Evolutionary conservation across 2,113 vertebrate genomes (phyloP).

Genomic region (Oenanthe melanoleuca): DNA sequence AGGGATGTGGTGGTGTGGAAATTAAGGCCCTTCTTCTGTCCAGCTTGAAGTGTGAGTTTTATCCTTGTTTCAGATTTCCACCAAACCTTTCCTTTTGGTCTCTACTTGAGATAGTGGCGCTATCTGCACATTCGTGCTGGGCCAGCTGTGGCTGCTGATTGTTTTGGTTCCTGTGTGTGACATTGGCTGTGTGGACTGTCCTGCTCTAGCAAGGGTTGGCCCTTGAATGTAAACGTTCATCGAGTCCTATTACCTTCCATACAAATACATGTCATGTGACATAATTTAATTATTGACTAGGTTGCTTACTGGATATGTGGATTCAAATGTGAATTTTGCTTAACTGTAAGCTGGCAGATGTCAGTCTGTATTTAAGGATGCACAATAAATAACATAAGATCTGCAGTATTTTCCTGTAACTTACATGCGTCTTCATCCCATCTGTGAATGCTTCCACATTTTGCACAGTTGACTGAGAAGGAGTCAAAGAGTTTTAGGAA

Average conservation of each 20-base stretch:
- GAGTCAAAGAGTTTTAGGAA: neutral
- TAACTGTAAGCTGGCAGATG: neutral
- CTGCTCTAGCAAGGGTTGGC: neutral
- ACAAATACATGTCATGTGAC: neutral
- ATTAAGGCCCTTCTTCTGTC: neutral
- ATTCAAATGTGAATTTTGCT: neutral
- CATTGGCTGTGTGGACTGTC: neutral
- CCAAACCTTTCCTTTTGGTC: neutral
- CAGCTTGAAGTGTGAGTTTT: neutral
- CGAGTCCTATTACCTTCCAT: neutral
- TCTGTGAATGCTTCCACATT: neutral
- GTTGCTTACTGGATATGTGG: neutral
- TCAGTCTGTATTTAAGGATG: neutral
- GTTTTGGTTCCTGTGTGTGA: neutral
- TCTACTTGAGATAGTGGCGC: neutral
- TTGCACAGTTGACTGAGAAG: neutral
- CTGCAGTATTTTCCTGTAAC: neutral
- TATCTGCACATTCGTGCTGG: neutral
- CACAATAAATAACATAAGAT: neutral
- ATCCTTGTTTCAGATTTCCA: neutral
- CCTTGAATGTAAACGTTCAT: neutral
- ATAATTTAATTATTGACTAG: neutral
- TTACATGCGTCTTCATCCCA: neutral
- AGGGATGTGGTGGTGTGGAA: neutral
- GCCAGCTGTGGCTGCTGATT: neutral